A percentile compares a stretch with the other conserved stretches of the same genome.
These are phyloP conservation scores for Xestoiulus laeticollis DNA, from an alignment of 2,888 invertebrate genomes.

Conservation along the genomic window DNA sequence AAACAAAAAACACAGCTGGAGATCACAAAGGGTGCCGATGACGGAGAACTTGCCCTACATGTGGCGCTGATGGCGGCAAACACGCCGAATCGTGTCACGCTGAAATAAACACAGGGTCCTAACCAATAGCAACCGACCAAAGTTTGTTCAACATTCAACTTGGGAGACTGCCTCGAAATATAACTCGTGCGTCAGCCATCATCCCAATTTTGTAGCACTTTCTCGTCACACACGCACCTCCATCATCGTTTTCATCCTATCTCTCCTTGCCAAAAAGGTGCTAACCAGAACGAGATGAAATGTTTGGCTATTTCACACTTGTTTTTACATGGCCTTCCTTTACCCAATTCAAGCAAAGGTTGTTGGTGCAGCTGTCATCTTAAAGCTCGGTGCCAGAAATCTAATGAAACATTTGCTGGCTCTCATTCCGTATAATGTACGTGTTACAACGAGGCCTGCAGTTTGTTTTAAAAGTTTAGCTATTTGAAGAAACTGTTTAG, in stretches of 20 bases:
- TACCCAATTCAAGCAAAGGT: background rate
- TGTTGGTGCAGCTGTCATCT: constrained; percentile 4
- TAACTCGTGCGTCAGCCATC: background rate
- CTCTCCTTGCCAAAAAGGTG: constrained; percentile 13
- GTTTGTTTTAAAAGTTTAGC: background rate
- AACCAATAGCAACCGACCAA: background rate
- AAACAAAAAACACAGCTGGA: background rate
- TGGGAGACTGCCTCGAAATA: background rate
- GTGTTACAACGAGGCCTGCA: background rate
- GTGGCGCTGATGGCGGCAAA: constrained; percentile 16
- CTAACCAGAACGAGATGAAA: background rate
- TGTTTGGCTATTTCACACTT: background rate
- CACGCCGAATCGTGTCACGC: constrained; percentile 10
- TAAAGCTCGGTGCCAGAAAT: background rate
- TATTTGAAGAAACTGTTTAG: background rate
- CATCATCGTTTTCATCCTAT: background rate
- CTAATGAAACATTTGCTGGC: background rate
- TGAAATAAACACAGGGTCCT: constrained; percentile 10
- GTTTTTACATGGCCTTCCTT: background rate
- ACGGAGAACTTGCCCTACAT: background rate
- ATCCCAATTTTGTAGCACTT: constrained; percentile 23
- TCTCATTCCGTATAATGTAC: background rate
- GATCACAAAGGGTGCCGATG: constrained; percentile 27
- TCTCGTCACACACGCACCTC: constrained; percentile 20
- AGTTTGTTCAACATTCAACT: constrained; percentile 17